Evolutionary conservation across 2,888 invertebrate genomes (phyloP), one percentile per base, ranked within the genome.

Genomic region (Conistra vaccinii): DNA sequence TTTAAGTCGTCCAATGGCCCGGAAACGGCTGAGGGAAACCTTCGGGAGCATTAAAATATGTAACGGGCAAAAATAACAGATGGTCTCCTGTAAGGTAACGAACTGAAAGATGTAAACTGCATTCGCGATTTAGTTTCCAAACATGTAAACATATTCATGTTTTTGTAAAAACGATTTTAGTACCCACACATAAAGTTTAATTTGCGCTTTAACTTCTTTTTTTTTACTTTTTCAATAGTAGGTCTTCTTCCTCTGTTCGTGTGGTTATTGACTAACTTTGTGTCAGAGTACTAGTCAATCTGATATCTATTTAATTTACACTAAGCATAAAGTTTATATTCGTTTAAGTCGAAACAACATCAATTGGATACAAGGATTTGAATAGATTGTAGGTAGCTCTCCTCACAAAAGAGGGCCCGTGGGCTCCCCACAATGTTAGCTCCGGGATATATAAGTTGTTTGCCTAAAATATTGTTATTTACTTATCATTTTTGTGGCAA

Each of bases 31-130:
- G 91, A 93, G 91, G 91, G 90, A 89, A 83, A 73, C 70, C 86
- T 88, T 94, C 91, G 93, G 93, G 95, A 88, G 92, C 95, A 94
- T 94, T 95, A 95, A 95, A 96, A 94, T 95, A 94, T 95, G 94
- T 95, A 94, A 94, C 93, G 93, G 94, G 91, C 91, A 94, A 94
- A 96, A 94, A 96, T 96, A 96, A 96, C 95, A 94, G 94, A 95
- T 95, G 95, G 93, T 92, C 92, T 91, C 87, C 87, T 86, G 90
- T 93, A 94, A 80, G 12, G 48, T 76, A 95, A 95, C 95, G 94
- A 94, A 94, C 93, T 94, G 94, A 90, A 90, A 93, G 92, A 92
- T 91, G 91, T 32, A 32, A 6, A 60, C 32, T 60, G 60, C 66
- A 17, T 66, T 60, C n/a, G 10, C 17, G n/a, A 32, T 66, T 60